These are phyloP conservation scores for Campopleginae sp. DNA, from an alignment of 2,888 invertebrate genomes.

Conservation along the genomic window DNA sequence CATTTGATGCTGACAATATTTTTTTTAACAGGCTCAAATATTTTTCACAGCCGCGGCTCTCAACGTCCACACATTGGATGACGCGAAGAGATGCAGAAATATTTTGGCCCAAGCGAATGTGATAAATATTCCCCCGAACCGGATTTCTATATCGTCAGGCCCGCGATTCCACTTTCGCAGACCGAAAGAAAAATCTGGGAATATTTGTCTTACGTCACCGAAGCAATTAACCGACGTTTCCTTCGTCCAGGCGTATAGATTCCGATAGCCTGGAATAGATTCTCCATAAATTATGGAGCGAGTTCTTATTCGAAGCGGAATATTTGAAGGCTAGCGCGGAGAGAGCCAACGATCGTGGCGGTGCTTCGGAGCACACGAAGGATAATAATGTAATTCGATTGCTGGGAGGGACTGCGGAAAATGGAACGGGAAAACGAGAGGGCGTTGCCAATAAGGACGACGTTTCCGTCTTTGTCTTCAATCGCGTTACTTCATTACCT, in stretches of 20 bases:
- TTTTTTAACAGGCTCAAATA: neutral
- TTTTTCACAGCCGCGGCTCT: no score
- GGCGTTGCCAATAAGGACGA: conserved; percentile 79
- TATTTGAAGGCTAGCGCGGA: neutral
- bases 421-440: conserved; percentile 71
- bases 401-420: conserved; percentile 65
- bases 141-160: neutral
- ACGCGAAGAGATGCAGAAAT: neutral
- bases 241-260: conserved; percentile 16
- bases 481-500: conserved; percentile 82
- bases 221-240: conserved; percentile 5
- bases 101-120: neutral
- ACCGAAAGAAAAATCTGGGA: neutral
- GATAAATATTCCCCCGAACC: neutral
- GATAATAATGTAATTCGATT: conserved; percentile 83
- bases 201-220: conserved; percentile 5
- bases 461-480: conserved; percentile 80
- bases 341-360: conserved; percentile 50
- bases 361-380: conserved; percentile 47
- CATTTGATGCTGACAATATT: neutral
- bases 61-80: no score
- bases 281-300: conserved; percentile 18
- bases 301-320: neutral
- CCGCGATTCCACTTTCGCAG: neutral
- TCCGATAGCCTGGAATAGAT: conserved; percentile 18